Conservation (phyloP, 2,113 vertebrate species). For the Okapia johnstoni region DNA sequence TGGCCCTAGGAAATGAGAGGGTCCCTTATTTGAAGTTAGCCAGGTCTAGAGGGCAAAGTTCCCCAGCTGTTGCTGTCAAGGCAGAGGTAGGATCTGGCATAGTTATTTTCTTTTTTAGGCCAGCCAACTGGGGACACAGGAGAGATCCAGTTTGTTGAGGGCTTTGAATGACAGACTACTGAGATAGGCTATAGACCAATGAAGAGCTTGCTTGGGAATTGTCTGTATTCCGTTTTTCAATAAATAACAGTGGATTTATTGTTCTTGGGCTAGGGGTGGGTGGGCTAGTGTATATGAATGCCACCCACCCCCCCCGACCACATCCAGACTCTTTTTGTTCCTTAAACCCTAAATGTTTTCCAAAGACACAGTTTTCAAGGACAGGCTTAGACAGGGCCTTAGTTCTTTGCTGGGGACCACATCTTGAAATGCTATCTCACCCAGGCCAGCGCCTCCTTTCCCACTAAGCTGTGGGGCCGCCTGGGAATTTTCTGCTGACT, state of each 20-base stretch:
- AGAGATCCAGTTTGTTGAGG: constrained; percentile 11
- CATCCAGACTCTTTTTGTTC: background rate
- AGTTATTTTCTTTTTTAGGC: constrained; percentile 1
- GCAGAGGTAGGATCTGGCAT: background rate
- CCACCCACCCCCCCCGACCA: background rate
- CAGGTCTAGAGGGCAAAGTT: background rate
- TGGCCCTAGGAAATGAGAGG: background rate
- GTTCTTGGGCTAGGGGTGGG: constrained; percentile 27
- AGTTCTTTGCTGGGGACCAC: background rate
- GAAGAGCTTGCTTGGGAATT: constrained; percentile 30
- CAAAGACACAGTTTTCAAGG: background rate
- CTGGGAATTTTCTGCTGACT: constrained; percentile 38
- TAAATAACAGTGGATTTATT: constrained; percentile 43
- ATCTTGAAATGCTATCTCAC: background rate
- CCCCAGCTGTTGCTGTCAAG: background rate
- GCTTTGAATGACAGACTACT: background rate
- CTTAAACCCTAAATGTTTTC: constrained; percentile 25
- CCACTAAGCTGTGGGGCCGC: background rate
- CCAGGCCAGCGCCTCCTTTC: background rate
- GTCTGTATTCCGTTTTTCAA: constrained; percentile 35
- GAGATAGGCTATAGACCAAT: constrained; percentile 14
- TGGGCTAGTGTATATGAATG: background rate
- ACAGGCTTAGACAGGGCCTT: background rate
- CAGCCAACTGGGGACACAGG: background rate
- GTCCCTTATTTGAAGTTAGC: background rate